Conservation (phyloP, 1,140 invertebrate genomes). For the Eciton burchellii region DNA sequence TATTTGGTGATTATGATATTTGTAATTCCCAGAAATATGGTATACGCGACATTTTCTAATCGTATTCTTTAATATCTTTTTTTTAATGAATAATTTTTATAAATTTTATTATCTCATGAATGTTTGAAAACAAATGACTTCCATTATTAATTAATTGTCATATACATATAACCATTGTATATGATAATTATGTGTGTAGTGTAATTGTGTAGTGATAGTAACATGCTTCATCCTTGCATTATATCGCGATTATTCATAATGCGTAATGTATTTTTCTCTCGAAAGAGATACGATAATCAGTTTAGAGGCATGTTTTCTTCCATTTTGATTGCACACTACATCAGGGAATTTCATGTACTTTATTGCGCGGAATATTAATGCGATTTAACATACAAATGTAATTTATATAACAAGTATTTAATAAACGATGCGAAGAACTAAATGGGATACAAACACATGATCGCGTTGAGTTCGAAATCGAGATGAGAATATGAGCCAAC, state of each 20-base stretch:
- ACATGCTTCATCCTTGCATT: neutral
- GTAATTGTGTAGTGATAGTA: too few species aligned
- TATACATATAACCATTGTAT: neutral
- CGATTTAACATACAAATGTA: neutral
- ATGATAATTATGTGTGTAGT: too few species aligned
- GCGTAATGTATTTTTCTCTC: conserved; percentile 68
- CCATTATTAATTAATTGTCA: neutral
- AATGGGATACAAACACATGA: neutral
- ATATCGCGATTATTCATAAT: conserved; percentile 52
- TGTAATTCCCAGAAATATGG: conserved; percentile 6
- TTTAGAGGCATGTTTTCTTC: conserved; percentile 53
- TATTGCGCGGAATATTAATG: neutral
- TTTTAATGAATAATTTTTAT: neutral
- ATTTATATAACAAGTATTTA: conserved; percentile 1
- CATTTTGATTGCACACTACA: neutral
- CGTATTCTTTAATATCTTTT: neutral
- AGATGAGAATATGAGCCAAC: conserved; percentile 25
- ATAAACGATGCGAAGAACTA: neutral
- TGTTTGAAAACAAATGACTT: neutral
- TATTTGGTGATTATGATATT: conserved; percentile 4
- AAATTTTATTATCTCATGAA: neutral
- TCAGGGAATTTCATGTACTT: conserved; percentile 5
- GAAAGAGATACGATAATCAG: conserved; percentile 72
- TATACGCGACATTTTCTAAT: neutral
- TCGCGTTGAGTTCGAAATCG: conserved; percentile 7